Base-by-base conservation (phyloP, 2,888 invertebrate genomes). In the Hyalella azteca region DNA sequence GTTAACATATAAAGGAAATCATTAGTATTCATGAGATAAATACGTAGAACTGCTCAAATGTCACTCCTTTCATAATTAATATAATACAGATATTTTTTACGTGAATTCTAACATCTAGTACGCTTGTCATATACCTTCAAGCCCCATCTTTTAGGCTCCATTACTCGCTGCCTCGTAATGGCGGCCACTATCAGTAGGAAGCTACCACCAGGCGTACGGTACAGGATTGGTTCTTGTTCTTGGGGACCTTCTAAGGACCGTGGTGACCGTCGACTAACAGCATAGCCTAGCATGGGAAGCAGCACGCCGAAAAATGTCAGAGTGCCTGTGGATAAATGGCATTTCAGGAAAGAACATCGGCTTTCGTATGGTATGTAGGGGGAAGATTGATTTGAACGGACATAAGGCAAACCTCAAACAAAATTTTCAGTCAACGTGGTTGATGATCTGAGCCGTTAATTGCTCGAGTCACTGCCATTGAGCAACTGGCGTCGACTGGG, bases 81-180 rank as follows among this genome's bases (percentile, higher is more conserved):
- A 45, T 45, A 7, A 15, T 45, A 45, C 45, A 11, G n/a, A n/a
- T n/a, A n/a, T n/a, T n/a, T n/a, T n/a, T n/a, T n/a, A n/a, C n/a
- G n/a, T n/a, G n/a, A n/a, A n/a, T n/a, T n/a, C n/a, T n/a, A n/a
- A n/a, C n/a, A n/a, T n/a, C n/a, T n/a, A 54, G 2, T 22, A 11
- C 45, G 45, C 9, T 45, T 45, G 45, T 7, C 2, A 60, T 36
- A 4, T 3, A 60, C 60, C 60, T 60, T 60, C 60, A 60, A 15
- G 32, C 60, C 60, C 60, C 60, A 60, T 60, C 60, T 36, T 36
- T 60, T 60, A 15, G 60, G 60, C 36, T 60, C 26, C 29, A 15
- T 29, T 19, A 60, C 29, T n/a, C 60, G 19, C 15, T 60, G 60
- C 36, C 36, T 60, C 22, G 60, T 60, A 5, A 36, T 36, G 36